These are phyloP conservation scores for Adrianichthys oophorus DNA, from an alignment of 2,797 vertebrate species.

Conservation along the genomic window DNA sequence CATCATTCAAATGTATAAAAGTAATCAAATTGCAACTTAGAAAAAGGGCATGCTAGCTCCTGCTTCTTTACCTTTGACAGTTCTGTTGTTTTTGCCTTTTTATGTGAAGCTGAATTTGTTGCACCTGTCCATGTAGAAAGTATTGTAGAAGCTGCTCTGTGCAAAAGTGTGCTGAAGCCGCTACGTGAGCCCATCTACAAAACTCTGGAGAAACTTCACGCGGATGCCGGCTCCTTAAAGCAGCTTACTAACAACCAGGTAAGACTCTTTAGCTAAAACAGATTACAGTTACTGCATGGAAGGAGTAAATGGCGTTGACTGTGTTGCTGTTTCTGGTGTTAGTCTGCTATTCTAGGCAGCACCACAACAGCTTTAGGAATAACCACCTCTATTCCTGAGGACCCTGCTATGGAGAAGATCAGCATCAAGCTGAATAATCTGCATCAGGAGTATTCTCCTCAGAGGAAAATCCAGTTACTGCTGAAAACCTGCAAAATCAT, in stretches of 20 bases:
- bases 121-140: constrained; percentile 73
- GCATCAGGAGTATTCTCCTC: constrained; percentile 92
- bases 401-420: constrained; percentile 90
- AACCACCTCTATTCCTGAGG: constrained; percentile 91
- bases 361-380: constrained; percentile 93
- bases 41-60: background rate
- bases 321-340: constrained; percentile 24
- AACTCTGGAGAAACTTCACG: constrained; percentile 85
- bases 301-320: background rate
- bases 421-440: constrained; percentile 85
- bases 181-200: constrained; percentile 85
- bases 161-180: constrained; percentile 95
- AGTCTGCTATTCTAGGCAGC: constrained; percentile 78
- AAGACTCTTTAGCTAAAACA: background rate
- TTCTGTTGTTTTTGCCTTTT: background rate
- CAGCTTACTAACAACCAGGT: constrained; percentile 90
- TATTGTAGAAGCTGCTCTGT: constrained; percentile 90
- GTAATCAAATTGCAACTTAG: no score
- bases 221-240: constrained; percentile 75
- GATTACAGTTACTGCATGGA: no score
- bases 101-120: background rate
- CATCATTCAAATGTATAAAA: no score
- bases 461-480: constrained; percentile 92
- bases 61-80: background rate
- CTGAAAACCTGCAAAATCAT: constrained; percentile 97